A percentile compares a stretch with the other conserved stretches of the same genome.
phyloP scores from a whole-genome alignment of 2,113 vertebrate genomes.

The Phalacrocorax brasilianus region DNA sequence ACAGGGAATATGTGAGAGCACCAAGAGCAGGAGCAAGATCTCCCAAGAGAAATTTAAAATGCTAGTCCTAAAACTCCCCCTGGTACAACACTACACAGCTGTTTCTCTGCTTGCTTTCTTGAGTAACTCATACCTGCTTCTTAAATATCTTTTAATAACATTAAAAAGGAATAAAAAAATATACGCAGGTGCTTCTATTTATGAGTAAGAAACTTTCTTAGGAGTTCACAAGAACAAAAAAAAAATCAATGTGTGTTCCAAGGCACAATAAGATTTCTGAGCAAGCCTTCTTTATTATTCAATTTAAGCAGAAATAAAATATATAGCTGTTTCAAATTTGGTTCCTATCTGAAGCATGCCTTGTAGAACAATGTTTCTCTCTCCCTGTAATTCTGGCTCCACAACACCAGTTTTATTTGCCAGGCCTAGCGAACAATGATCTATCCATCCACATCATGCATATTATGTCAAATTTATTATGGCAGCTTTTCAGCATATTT shows the following conservation, averaged over 20 bases:
- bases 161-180: neutral
- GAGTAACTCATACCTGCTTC: neutral
- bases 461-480: constrained; percentile 72
- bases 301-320: constrained; percentile 46
- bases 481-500: constrained; percentile 65
- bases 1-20: neutral
- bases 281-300: constrained; percentile 47
- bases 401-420: constrained; percentile 40
- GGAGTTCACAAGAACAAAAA: constrained; percentile 3
- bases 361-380: constrained; percentile 54
- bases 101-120: neutral
- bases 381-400: constrained; percentile 45
- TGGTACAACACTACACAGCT: neutral
- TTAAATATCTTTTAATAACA: neutral
- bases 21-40: neutral
- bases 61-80: neutral
- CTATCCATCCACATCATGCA: constrained; percentile 58
- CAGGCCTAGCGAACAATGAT: constrained; percentile 49
- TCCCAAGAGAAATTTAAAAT: neutral
- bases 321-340: constrained; percentile 30
- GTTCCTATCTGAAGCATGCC: constrained; percentile 46
- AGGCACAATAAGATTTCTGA: constrained; percentile 18
- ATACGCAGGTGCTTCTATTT: neutral
- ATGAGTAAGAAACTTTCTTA: neutral
- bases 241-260: neutral